Evolutionary conservation across 2,888 invertebrate genomes (phyloP).

Genomic region (Hybos culiciformis): DNA sequence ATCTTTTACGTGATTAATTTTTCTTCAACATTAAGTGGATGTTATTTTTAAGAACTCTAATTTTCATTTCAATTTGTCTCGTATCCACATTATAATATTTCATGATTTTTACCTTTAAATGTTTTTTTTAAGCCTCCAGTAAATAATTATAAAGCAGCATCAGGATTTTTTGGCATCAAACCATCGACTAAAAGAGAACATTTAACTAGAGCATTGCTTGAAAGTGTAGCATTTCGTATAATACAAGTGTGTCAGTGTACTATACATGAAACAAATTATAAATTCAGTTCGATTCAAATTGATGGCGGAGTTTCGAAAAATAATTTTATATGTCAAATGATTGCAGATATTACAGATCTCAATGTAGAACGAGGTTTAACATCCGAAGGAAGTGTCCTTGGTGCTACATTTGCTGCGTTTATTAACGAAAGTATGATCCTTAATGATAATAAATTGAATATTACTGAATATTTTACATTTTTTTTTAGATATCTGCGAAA

Average conservation of each 20-base stretch:
- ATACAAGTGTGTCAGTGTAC: constrained; percentile 63
- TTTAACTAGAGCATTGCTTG: constrained; percentile 67
- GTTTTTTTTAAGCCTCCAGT: constrained; percentile 61
- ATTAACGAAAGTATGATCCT: constrained; percentile 48
- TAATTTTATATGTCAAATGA: constrained; percentile 77
- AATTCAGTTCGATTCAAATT: constrained; percentile 50
- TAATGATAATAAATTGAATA: neutral
- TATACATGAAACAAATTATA: constrained; percentile 50
- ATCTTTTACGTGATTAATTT: no score
- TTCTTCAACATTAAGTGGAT: no score
- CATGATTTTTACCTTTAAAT: constrained; percentile 1
- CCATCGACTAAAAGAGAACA: constrained; percentile 65
- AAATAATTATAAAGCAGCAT: constrained; percentile 70
- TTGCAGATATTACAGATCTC: constrained; percentile 69
- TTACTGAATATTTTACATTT: constrained; percentile 10
- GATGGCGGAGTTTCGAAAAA: constrained; percentile 96
- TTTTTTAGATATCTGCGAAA: constrained; percentile 55
- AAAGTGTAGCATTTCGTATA: constrained; percentile 72
- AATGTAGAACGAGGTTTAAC: constrained; percentile 58
- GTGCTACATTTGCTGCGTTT: constrained; percentile 78
- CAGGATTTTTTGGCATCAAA: constrained; percentile 57
- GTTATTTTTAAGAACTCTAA: no score
- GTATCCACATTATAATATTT: neutral
- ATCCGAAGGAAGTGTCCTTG: constrained; percentile 71
- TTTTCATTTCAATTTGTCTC: neutral